Conservation (phyloP, 2,113 vertebrate species). For the Myiagra hebetior region DNA sequence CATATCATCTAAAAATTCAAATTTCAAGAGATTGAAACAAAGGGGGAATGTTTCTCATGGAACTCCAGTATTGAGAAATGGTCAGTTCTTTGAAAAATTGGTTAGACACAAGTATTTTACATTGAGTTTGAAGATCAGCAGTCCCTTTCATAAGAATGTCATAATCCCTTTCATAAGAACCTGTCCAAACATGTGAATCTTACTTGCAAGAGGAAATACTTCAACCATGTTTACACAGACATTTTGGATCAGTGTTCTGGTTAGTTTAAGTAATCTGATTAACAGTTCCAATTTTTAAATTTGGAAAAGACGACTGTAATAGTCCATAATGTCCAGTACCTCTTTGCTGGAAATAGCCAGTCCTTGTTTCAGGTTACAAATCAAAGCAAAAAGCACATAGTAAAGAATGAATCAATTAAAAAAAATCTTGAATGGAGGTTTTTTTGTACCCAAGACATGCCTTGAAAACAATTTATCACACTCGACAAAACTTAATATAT, state of each 20-base stretch:
- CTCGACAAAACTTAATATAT: neutral
- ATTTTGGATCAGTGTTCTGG: neutral
- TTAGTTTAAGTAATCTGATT: neutral
- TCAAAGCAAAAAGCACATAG: neutral
- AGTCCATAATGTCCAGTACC: neutral
- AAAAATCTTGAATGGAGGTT: rapidly evolving
- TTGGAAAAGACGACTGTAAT: neutral
- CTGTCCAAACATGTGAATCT: rapidly evolving
- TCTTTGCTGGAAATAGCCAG: neutral
- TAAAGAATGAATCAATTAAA: neutral
- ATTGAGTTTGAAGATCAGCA: neutral
- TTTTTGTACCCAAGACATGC: neutral
- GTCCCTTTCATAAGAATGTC: neutral
- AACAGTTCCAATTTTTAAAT: neutral
- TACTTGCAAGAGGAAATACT: neutral
- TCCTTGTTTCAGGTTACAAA: neutral
- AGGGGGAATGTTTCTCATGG: neutral
- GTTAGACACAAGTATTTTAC: neutral
- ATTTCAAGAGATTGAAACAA: neutral
- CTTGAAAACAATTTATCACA: neutral
- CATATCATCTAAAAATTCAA: neutral
- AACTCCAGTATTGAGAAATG: neutral
- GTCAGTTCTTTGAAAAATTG: neutral
- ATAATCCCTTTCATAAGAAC: neutral
- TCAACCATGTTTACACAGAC: neutral